phyloP scores from a whole-genome alignment of 2,113 vertebrate genomes.

The Caracal caracal region DNA sequence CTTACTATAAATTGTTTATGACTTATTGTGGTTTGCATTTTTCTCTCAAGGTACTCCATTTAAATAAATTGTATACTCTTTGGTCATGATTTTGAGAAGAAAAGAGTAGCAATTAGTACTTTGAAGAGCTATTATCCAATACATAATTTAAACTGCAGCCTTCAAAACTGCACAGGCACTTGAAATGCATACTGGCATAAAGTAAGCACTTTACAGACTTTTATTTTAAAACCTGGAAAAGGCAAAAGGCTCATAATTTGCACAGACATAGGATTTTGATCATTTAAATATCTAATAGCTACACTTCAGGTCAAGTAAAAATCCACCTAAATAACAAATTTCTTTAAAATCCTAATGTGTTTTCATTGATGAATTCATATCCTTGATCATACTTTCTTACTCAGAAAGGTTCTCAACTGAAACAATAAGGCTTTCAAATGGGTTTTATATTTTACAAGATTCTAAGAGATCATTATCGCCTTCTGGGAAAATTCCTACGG shows the following conservation, averaged over 20 bases:
- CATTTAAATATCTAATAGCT: conserved; percentile 1
- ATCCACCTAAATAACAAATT: conserved; percentile 31
- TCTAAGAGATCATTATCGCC: neutral
- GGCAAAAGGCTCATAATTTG: conserved; percentile 2
- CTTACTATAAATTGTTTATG: conserved; percentile 38
- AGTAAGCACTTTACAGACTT: neutral
- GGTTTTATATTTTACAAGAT: conserved; percentile 1
- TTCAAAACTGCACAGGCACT: neutral
- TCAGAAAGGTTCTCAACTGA: conserved; percentile 2
- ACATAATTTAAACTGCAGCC: neutral
- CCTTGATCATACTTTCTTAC: neutral
- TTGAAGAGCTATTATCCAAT: neutral
- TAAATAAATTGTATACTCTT: conserved; percentile 25
- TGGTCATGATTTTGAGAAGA: conserved; percentile 46
- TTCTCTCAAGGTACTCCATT: conserved; percentile 1
- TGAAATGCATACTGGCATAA: neutral
- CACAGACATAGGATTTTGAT: neutral
- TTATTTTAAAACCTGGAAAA: conserved; percentile 52
- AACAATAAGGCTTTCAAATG: conserved; percentile 1
- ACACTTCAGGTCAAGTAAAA: conserved; percentile 18
- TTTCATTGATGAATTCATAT: neutral
- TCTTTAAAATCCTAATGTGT: neutral
- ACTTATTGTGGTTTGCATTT: conserved; percentile 14
- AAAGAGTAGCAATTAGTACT: conserved; percentile 22
- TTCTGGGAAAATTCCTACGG: neutral